phyloP scores from a whole-genome alignment of 2,888 invertebrate genomes.

The Trypoxylon attenuatum region DNA sequence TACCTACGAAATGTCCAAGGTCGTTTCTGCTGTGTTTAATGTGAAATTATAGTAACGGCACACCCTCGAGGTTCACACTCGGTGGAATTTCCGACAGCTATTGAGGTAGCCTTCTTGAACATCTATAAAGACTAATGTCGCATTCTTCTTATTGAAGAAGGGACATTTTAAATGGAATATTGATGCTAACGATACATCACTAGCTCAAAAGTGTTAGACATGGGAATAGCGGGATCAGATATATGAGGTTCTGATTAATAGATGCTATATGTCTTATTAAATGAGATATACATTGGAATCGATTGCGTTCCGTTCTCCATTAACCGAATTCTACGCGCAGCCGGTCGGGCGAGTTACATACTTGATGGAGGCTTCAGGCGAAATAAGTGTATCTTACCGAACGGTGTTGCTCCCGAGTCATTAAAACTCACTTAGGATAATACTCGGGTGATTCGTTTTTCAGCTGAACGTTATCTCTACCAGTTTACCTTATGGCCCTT shows the following conservation, averaged over 20 bases:
- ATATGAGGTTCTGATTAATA: background rate
- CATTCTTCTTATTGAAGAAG: too few relatives aligned
- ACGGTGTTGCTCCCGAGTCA: constrained; percentile 52
- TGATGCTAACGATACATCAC: too few relatives aligned
- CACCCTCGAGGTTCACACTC: too few relatives aligned
- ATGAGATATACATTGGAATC: constrained; percentile 6
- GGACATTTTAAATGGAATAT: too few relatives aligned
- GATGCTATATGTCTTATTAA: constrained; percentile 7
- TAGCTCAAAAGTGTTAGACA: too few relatives aligned
- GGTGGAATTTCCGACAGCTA: too few relatives aligned
- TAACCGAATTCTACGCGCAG: constrained; percentile 42
- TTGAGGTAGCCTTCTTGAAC: too few relatives aligned
- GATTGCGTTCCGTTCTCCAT: constrained; percentile 19
- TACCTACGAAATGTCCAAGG: too few relatives aligned
- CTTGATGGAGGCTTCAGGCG: constrained; percentile 53
- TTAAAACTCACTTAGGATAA: constrained; percentile 72
- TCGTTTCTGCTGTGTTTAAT: too few relatives aligned
- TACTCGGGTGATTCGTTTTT: constrained; percentile 63
- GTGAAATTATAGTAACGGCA: too few relatives aligned
- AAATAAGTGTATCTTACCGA: constrained; percentile 17
- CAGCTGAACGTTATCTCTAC: constrained; percentile 43
- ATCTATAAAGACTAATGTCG: too few relatives aligned
- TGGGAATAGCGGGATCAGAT: too few relatives aligned
- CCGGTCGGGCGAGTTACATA: constrained; percentile 40
- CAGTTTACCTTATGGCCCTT: constrained; percentile 53